Evolutionary conservation across 2,797 vertebrate species (phyloP).

Genomic region (Bothrops alternatus): DNA sequence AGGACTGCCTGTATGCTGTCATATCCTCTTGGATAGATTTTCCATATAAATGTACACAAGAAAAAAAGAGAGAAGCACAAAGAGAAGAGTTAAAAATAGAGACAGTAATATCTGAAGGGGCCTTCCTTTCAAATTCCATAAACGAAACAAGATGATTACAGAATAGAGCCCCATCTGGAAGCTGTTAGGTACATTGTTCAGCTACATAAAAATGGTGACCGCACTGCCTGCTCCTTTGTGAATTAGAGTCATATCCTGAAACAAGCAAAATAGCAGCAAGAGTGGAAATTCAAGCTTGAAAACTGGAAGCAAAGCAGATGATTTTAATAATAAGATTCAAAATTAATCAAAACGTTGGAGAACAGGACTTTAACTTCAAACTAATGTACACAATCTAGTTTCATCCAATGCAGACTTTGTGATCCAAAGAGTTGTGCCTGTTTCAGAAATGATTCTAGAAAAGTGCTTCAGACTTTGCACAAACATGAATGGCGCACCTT

Average conservation of each 20-base stretch:
- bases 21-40: background rate
- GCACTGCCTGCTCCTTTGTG: background rate
- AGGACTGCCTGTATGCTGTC: background rate
- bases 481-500: background rate
- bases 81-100: background rate
- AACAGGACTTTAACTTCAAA: background rate
- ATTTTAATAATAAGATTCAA: background rate
- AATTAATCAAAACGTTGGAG: background rate
- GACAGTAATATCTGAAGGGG: background rate
- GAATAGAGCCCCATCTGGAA: background rate
- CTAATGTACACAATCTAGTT: background rate
- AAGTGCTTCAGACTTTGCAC: background rate
- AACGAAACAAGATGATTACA: background rate
- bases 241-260: background rate
- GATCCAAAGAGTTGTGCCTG: background rate
- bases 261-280: background rate
- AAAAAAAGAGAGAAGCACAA: background rate
- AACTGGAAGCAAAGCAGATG: background rate
- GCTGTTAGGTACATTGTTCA: background rate
- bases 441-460: background rate
- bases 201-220: background rate
- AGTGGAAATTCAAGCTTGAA: background rate
- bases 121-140: background rate
- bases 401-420: background rate
- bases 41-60: background rate